Conservation (phyloP, 2,888 invertebrate genomes). For the Stomorhina lunata region DNA sequence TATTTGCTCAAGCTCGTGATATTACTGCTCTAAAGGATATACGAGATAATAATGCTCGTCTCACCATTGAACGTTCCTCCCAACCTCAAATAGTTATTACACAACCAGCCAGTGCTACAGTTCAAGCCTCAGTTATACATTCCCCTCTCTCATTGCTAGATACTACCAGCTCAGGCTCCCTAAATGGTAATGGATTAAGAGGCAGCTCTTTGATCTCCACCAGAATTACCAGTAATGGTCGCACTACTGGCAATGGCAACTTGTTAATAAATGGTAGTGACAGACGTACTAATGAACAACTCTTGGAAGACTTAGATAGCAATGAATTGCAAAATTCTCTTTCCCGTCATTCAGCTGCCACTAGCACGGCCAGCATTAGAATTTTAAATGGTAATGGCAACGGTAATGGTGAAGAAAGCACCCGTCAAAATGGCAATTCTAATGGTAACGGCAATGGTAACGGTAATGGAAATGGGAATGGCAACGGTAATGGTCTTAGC, state of each 20-base stretch:
- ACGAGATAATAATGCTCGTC: conserved; percentile 68
- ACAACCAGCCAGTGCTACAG: conserved; percentile 76
- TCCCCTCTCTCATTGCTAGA: conserved; percentile 74
- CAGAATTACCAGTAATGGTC: conserved; percentile 66
- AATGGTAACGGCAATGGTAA: conserved; percentile 54
- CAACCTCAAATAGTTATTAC: conserved; percentile 74
- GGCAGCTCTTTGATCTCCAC: conserved; percentile 64
- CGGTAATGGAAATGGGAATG: conserved; percentile 52
- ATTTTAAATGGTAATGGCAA: conserved; percentile 61
- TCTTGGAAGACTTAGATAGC: conserved; percentile 70
- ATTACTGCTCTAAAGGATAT: conserved; percentile 71
- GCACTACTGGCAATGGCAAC: conserved; percentile 64
- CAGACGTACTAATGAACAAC: conserved; percentile 68
- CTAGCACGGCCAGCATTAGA: conserved; percentile 52
- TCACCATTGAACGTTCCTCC: conserved; percentile 72
- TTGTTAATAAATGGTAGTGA: conserved; percentile 67
- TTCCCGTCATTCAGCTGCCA: conserved; percentile 40
- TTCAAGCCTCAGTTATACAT: conserved; percentile 77
- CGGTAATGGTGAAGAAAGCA: conserved; percentile 19
- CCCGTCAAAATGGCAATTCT: conserved; percentile 8
- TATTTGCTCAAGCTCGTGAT: conserved; percentile 71
- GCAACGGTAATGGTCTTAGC: conserved; percentile 53
- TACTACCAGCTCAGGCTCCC: conserved; percentile 50
- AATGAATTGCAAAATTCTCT: conserved; percentile 57
- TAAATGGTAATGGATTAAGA: conserved; percentile 70